Conservation (phyloP, 2,888 invertebrate genomes). For the Epiblema foenella region DNA sequence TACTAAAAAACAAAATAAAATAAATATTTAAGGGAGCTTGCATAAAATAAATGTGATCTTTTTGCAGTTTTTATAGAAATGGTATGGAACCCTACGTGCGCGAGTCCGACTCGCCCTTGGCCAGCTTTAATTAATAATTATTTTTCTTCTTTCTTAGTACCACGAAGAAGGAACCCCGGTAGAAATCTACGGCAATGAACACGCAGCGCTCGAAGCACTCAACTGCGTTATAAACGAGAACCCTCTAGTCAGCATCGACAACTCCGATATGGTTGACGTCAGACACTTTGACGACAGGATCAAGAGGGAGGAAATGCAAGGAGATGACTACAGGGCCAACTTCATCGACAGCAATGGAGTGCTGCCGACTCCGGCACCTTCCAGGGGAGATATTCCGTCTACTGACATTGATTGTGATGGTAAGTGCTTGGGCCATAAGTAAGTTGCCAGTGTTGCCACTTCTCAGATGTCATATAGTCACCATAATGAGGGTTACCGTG, state of each 20-base stretch:
- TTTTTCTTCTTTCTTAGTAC: slow-evolving; percentile 66
- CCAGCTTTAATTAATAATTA: no score
- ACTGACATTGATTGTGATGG: slow-evolving; percentile 79
- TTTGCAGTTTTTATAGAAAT: no score
- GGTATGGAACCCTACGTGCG: no score
- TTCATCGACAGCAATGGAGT: slow-evolving; percentile 65
- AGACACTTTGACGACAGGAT: slow-evolving; percentile 70
- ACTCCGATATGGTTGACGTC: slow-evolving; percentile 71
- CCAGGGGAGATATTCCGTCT: slow-evolving; percentile 77
- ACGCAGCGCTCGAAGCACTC: slow-evolving; percentile 78
- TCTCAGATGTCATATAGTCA: no score
- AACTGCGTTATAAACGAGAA: slow-evolving; percentile 71
- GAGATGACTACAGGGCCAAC: slow-evolving; percentile 73
- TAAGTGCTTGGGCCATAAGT: slow-evolving; percentile 50
- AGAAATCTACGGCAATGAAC: slow-evolving; percentile 80
- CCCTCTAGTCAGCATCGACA: slow-evolving; percentile 61
- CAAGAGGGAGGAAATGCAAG: slow-evolving; percentile 75
- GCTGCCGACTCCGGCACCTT: slow-evolving; percentile 56
- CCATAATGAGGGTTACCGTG: no score
- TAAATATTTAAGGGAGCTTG: no score
- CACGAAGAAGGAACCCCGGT: slow-evolving; percentile 85
- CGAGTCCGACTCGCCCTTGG: no score
- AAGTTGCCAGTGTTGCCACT: no score
- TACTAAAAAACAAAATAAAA: no score
- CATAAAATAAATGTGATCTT: no score